phyloP scores from a whole-genome alignment of 2,797 vertebrate species.

The Buphagus erythrorhynchus region DNA sequence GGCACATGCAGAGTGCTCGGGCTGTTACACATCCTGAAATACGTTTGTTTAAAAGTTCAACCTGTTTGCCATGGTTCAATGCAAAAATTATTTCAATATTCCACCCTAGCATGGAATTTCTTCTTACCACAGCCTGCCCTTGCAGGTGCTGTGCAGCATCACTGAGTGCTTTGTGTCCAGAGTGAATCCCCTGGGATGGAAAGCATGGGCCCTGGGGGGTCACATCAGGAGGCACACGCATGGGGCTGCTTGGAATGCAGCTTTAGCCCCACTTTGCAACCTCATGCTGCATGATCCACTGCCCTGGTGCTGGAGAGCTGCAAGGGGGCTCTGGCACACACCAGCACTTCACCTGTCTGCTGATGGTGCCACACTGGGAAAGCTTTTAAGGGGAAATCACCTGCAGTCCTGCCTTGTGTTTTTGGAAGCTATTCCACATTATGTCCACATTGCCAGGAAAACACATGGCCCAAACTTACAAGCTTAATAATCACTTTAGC shows the following conservation, averaged over 20 bases:
- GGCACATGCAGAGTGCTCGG: fast-evolving
- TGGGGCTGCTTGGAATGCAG: not conserved
- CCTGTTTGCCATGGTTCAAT: fast-evolving
- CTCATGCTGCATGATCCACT: not conserved
- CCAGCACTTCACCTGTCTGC: not conserved
- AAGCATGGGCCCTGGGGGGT: fast-evolving
- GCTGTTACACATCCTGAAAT: not conserved
- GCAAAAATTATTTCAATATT: not conserved
- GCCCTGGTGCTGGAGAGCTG: not conserved
- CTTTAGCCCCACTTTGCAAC: not conserved
- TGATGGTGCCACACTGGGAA: not conserved
- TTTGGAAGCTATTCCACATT: conserved; percentile 34
- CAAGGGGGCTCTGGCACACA: not conserved
- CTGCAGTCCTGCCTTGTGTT: not conserved
- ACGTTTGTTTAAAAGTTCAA: not conserved
- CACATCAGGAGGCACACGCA: fast-evolving
- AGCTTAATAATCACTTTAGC: conserved; percentile 60
- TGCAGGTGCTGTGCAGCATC: not conserved
- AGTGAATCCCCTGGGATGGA: not conserved
- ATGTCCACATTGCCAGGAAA: conserved; percentile 42
- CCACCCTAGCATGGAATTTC: not conserved
- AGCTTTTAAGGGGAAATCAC: conserved; percentile 36
- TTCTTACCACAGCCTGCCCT: not conserved
- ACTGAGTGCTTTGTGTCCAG: not conserved
- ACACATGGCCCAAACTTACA: conserved; percentile 34